Evolutionary conservation across 1,140 invertebrate genomes (phyloP).

Genomic region (Mycetomoellerius zeteki): DNA sequence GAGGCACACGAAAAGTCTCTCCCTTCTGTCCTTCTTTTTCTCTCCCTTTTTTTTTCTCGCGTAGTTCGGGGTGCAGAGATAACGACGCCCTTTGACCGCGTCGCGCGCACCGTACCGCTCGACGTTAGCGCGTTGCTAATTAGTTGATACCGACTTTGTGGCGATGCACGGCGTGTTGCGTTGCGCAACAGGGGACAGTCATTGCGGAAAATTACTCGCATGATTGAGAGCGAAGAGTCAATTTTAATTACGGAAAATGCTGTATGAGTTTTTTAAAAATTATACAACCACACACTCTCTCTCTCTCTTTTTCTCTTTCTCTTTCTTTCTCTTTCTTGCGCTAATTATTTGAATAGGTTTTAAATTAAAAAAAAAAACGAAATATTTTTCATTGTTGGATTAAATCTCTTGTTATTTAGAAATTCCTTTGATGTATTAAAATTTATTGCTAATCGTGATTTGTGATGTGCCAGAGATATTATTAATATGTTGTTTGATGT

Average conservation of each 20-base stretch:
- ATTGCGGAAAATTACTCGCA: constrained; percentile 60
- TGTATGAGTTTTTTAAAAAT: background rate
- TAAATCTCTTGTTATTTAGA: background rate
- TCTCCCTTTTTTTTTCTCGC: constrained; percentile 40
- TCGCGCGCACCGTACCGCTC: constrained; percentile 8
- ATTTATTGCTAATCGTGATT: constrained; percentile 5
- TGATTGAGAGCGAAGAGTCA: constrained; percentile 35
- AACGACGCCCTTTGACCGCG: constrained; percentile 74
- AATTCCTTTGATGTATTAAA: background rate
- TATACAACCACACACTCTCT: background rate
- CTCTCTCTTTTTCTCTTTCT: background rate
- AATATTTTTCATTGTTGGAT: background rate
- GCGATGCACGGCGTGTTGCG: background rate
- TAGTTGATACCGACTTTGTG: constrained; percentile 75
- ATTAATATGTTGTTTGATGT: constrained; percentile 61
- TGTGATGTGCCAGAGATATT: constrained; percentile 7
- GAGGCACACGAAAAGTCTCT: constrained; percentile 1
- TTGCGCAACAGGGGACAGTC: constrained; percentile 16
- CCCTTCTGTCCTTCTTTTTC: constrained; percentile 33
- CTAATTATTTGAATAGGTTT: constrained; percentile 5
- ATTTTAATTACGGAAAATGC: constrained; percentile 35
- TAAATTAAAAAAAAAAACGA: background rate
- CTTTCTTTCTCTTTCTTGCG: background rate
- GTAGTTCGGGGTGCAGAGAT: constrained; percentile 51
- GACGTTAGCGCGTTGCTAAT: constrained; percentile 70